Evolutionary conservation across 2,113 vertebrate species (phyloP).

Genomic region (Cnemophilus loriae): DNA sequence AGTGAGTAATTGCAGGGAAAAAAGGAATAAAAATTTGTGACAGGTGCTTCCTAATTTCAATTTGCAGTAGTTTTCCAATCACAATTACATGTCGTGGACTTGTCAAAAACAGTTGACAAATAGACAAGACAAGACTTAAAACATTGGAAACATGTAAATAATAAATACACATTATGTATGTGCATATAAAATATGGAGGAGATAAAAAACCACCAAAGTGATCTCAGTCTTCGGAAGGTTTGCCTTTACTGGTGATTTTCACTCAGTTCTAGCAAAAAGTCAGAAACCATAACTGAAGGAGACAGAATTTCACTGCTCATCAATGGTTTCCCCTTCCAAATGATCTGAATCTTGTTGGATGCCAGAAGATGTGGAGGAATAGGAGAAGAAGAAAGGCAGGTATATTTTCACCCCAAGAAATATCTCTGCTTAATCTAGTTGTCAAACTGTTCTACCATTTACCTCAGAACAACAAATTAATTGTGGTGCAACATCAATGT

Average conservation of each 20-base stretch:
- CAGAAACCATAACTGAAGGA: slow-evolving; percentile 55
- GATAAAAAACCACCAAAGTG: background rate
- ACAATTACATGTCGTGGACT: background rate
- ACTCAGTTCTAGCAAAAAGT: slow-evolving; percentile 50
- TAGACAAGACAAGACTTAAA: slow-evolving; percentile 56
- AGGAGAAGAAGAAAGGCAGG: slow-evolving; percentile 72
- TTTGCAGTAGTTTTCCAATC: background rate
- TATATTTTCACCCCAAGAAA: slow-evolving; percentile 54
- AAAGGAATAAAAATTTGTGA: background rate
- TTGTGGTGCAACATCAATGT: slow-evolving; percentile 85
- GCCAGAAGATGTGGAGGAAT: slow-evolving; percentile 51
- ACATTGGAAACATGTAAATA: slow-evolving; percentile 48
- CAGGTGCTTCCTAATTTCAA: background rate
- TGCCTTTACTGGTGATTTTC: slow-evolving; percentile 48
- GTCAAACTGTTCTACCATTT: slow-evolving; percentile 80
- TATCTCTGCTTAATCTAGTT: slow-evolving; percentile 30
- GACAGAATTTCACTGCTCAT: slow-evolving; percentile 63
- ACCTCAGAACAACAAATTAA: slow-evolving; percentile 99
- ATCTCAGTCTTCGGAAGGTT: slow-evolving; percentile 18
- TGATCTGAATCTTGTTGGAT: slow-evolving; percentile 48
- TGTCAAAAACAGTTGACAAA: slow-evolving; percentile 55
- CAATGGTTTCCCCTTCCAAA: slow-evolving; percentile 54
- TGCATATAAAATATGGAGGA: slow-evolving; percentile 6
- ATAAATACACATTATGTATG: slow-evolving; percentile 6
- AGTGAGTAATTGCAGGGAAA: accelerated